These are phyloP conservation scores for Belgica antarctica DNA, from an alignment of 2,888 invertebrate species.

Conservation along the genomic window DNA sequence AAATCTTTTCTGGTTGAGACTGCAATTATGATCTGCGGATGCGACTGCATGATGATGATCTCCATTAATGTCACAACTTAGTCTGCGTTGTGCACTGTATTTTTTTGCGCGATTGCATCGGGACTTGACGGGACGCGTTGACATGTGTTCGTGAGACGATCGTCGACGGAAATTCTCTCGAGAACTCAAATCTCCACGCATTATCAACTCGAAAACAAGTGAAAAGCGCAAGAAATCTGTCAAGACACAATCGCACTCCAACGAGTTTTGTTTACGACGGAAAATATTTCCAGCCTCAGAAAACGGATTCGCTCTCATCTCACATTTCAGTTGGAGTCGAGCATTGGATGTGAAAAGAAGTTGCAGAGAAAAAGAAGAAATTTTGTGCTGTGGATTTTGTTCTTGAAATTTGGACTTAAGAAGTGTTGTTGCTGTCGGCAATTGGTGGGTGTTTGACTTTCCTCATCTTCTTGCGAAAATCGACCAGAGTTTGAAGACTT, in stretches of 20 bases:
- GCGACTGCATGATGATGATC: not conserved
- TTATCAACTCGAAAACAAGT: not conserved
- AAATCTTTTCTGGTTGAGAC: not conserved
- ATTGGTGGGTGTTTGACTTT: not conserved
- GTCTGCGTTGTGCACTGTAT: not conserved
- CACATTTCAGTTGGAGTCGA: conserved; percentile 1
- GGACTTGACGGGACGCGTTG: too few species aligned
- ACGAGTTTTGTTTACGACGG: not conserved
- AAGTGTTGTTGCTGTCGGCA: not conserved
- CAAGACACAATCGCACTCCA: not conserved
- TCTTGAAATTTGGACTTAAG: not conserved
- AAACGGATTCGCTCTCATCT: not conserved
- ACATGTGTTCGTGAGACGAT: too few species aligned
- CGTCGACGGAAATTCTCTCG: too few species aligned
- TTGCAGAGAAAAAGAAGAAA: too few species aligned
- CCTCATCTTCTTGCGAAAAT: not conserved
- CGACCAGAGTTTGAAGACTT: not conserved
- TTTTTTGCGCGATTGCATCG: too few species aligned
- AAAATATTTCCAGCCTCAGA: not conserved
- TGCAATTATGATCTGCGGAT: too few species aligned
- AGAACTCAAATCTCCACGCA: not conserved
- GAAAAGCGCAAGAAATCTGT: not conserved
- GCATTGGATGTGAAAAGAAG: conserved; percentile 8
- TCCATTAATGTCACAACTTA: not conserved
- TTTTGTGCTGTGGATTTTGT: not conserved